A percentile compares a stretch with the other conserved stretches of the same genome.
phyloP scores from a whole-genome alignment of 1,140 invertebrate species.

The Andricus grossulariae region DNA sequence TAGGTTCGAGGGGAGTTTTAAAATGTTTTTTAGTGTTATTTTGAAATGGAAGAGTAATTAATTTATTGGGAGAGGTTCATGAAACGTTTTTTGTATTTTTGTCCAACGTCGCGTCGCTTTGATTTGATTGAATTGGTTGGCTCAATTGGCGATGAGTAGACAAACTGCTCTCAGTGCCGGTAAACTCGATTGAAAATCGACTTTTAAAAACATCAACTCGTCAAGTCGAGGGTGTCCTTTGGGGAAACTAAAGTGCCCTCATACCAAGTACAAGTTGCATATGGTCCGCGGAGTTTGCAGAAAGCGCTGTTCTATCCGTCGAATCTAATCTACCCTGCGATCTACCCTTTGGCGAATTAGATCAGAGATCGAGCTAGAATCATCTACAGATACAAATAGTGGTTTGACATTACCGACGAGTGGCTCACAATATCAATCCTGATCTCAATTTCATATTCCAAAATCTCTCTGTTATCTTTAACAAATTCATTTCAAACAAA shows the following conservation, averaged over 20 bases:
- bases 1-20: not conserved
- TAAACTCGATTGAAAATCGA: slow-evolving; percentile 29
- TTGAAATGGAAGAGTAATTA: not conserved
- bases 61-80: not conserved
- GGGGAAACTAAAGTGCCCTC: slow-evolving; percentile 38
- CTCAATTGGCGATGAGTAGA: not conserved
- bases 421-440: not conserved
- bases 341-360: slow-evolving; percentile 56
- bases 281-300: slow-evolving; percentile 55
- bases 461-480: no score
- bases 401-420: slow-evolving; percentile 50
- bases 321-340: slow-evolving; percentile 60
- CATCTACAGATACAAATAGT: slow-evolving; percentile 57
- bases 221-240: slow-evolving; percentile 34
- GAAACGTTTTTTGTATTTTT: not conserved
- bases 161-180: slow-evolving; percentile 4
- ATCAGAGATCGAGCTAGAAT: slow-evolving; percentile 41
- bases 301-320: slow-evolving; percentile 52
- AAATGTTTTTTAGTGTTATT: not conserved
- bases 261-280: slow-evolving; percentile 54
- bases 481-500: no score
- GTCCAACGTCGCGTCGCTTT: not conserved
- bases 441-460: not conserved
- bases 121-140: slow-evolving; percentile 3
- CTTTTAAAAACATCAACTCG: slow-evolving; percentile 17